Conservation (phyloP, 2,113 vertebrate genomes). For the Amphiprion percula region DNA sequence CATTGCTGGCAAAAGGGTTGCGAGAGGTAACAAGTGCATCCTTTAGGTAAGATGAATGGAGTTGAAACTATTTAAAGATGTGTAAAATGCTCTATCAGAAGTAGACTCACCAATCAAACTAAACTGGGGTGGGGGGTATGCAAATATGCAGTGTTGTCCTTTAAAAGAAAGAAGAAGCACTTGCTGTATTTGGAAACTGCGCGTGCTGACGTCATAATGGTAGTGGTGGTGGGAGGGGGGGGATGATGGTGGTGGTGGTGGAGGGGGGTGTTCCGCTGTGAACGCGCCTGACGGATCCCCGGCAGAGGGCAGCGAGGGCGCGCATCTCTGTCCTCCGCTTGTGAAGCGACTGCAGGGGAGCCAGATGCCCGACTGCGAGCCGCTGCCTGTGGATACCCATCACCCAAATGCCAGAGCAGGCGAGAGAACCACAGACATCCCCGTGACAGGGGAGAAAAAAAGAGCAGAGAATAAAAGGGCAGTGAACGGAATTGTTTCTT, state of each 20-base stretch:
- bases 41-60: background rate
- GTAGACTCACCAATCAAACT: no score
- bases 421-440: conserved; percentile 52
- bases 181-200: conserved; percentile 71
- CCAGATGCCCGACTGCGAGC: conserved; percentile 83
- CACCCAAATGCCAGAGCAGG: conserved; percentile 71
- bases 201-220: conserved; percentile 80
- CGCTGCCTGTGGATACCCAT: conserved; percentile 78
- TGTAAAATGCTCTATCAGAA: background rate
- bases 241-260: background rate
- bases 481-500: conserved; percentile 36
- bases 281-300: conserved; percentile 81
- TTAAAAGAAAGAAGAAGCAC: background rate
- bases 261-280: conserved; percentile 48
- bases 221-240: conserved; percentile 19
- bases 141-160: background rate
- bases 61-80: background rate
- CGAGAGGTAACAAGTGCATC: background rate
- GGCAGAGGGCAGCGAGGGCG: conserved; percentile 75
- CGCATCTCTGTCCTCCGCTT: conserved; percentile 79
- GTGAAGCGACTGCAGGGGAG: conserved; percentile 84
- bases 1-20: background rate
- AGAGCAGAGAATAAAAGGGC: conserved; percentile 30
- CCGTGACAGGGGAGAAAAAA: conserved; percentile 13
- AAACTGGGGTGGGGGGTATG: no score